These are phyloP conservation scores for Pteronotus mesoamericanus DNA, from an alignment of 2,797 vertebrate species.

Conservation along the genomic window DNA sequence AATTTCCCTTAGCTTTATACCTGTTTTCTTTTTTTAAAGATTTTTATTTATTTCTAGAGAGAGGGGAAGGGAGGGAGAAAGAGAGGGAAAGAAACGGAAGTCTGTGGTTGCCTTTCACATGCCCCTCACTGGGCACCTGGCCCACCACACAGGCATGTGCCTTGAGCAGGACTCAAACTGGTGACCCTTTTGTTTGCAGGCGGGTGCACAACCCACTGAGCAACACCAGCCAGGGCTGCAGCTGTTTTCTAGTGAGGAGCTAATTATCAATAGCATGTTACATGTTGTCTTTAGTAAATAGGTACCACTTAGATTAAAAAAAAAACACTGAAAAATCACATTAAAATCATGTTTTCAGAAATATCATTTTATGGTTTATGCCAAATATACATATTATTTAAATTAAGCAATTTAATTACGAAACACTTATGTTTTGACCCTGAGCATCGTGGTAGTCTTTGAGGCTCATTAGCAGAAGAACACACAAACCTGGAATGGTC, in stretches of 20 bases:
- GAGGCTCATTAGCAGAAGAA: constrained; percentile 39
- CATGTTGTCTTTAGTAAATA: constrained; percentile 46
- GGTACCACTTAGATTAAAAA: constrained; percentile 35
- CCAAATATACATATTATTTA: constrained; percentile 52
- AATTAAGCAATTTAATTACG: constrained; percentile 62
- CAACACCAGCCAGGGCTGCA: too few species aligned
- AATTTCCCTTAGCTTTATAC: constrained; percentile 42
- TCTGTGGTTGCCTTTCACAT: too few species aligned
- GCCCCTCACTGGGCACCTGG: too few species aligned
- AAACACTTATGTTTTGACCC: constrained; percentile 47
- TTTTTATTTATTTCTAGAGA: too few species aligned
- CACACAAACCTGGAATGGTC: constrained; percentile 35
- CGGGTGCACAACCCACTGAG: too few species aligned
- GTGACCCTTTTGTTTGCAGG: too few species aligned
- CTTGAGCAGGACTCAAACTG: too few species aligned
- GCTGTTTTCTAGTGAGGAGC: background rate
- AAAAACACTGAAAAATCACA: background rate
- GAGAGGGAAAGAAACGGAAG: too few species aligned
- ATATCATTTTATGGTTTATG: constrained; percentile 18
- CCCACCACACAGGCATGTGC: too few species aligned
- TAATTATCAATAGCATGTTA: constrained; percentile 22
- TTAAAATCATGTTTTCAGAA: constrained; percentile 16
- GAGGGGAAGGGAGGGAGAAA: too few species aligned
- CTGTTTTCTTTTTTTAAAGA: too few species aligned
- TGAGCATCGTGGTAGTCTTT: constrained; percentile 6